Percentiles rank a stretch among this genome's conserved stretches.
Evolutionary conservation across 23 tunicate genomes (phyloP).

Genomic region (Botrylloides violaceus): DNA sequence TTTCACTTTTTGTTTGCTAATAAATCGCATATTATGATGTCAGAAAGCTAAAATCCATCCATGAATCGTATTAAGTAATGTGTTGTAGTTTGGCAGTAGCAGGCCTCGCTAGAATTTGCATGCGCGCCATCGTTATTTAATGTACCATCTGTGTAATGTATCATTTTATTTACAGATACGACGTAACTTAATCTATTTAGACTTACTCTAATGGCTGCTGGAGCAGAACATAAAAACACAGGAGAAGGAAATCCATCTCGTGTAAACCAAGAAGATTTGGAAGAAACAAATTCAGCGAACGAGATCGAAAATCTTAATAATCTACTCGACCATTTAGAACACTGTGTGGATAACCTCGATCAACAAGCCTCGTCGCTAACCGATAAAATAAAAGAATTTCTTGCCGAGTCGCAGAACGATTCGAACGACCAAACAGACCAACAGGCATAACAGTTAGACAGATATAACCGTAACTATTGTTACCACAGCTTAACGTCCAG

Average conservation of each 20-base stretch:
- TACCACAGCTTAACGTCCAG: too few relatives aligned
- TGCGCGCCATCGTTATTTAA: too few relatives aligned
- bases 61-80: too few relatives aligned
- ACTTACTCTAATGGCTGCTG: conserved; percentile 23
- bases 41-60: too few relatives aligned
- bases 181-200: too few relatives aligned
- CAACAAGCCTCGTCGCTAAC: conserved; percentile 16
- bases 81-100: too few relatives aligned
- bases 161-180: too few relatives aligned
- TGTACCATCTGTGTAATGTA: too few relatives aligned
- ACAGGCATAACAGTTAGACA: neutral
- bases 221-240: neutral
- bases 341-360: conserved; percentile 21
- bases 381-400: conserved; percentile 19
- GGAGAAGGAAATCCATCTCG: neutral
- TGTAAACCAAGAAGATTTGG: neutral
- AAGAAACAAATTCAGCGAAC: neutral
- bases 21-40: too few relatives aligned
- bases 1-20: too few relatives aligned
- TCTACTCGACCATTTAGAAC: conserved; percentile 4
- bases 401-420: neutral
- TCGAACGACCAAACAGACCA: neutral
- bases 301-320: conserved; percentile 12
- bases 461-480: too few relatives aligned
- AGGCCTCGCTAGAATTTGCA: too few relatives aligned